These are phyloP conservation scores for Homalodisca vitripennis DNA, from an alignment of 1,140 invertebrate species.

Conservation along the genomic window DNA sequence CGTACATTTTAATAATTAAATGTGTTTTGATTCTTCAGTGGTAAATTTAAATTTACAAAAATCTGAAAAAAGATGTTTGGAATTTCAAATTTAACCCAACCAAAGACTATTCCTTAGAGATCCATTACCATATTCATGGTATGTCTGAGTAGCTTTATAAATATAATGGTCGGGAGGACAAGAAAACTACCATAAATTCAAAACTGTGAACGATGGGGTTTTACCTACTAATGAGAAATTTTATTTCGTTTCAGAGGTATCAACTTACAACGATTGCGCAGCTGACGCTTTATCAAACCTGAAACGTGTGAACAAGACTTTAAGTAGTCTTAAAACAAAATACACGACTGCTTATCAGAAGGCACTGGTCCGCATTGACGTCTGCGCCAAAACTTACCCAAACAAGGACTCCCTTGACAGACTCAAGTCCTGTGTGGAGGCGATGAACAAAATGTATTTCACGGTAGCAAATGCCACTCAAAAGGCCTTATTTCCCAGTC, in stretches of 20 bases:
- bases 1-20: no score
- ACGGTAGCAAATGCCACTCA: not conserved
- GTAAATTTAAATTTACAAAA: no score
- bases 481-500: not conserved
- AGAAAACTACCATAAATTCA: no score
- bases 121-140: not conserved
- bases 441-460: conserved; percentile 4
- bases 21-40: no score
- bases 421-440: not conserved
- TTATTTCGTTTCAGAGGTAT: not conserved
- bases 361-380: not conserved
- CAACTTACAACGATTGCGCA: not conserved
- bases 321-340: not conserved
- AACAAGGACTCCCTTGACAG: not conserved
- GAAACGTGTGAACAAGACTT: not conserved
- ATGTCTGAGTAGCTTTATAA: no score
- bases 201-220: no score
- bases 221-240: not conserved
- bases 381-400: not conserved
- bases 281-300: not conserved
- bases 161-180: no score
- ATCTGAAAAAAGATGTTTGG: no score
- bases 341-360: not conserved
- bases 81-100: no score
- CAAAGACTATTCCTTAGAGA: not conserved